Base-by-base conservation (phyloP, 2,113 vertebrate species). In the Aplodontia rufa region DNA sequence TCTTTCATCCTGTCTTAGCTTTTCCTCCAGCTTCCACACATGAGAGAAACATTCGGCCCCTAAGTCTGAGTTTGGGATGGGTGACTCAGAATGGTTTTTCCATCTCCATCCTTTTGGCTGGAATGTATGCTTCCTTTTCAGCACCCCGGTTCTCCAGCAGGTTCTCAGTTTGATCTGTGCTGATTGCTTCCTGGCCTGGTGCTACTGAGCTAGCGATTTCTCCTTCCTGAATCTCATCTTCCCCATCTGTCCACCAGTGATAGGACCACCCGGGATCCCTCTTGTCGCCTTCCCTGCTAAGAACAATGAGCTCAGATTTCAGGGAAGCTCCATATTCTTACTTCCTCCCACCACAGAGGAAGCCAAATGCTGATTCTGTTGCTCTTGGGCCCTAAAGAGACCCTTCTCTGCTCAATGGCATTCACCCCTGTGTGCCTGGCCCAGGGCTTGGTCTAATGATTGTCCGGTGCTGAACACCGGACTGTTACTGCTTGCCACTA, bases 371-470 rank as follows among this genome's bases (percentile, higher is more conserved):
- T 40, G 17, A 74, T 26, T 60, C 24, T 40, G 64, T 8, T 0
- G 12, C 1, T 0, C 12, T 35, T 17, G 8, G 55, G 62, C 20
- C 32, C 30, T 62, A 28, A 58, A 37, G 62, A 74, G 24, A 13
- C 26, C 37, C 26, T 51, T 80, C 55, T 49, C 12, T 17, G 8
- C 28, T 45, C 42, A 37, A 0, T n/a, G 35, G 35, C 11, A 0
- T 47, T 49, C 45, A 12, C 5, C 49, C 19, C 76, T n/a, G 16
- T 49, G 11, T 1, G 42, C 4, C 45, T 35, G 28, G 58, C 30
- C 51, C 32, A 16, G 0, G 30, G 19, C 14, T 35, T 11, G 8
- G 2, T n/a, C n/a, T n/a, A n/a, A n/a, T n/a, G n/a, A n/a, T n/a
- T n/a, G n/a, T n/a, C n/a, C n/a, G n/a, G n/a, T n/a, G n/a, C n/a